Conservation (phyloP, 2,113 vertebrate species). For the Microcebus lehilahytsara region DNA sequence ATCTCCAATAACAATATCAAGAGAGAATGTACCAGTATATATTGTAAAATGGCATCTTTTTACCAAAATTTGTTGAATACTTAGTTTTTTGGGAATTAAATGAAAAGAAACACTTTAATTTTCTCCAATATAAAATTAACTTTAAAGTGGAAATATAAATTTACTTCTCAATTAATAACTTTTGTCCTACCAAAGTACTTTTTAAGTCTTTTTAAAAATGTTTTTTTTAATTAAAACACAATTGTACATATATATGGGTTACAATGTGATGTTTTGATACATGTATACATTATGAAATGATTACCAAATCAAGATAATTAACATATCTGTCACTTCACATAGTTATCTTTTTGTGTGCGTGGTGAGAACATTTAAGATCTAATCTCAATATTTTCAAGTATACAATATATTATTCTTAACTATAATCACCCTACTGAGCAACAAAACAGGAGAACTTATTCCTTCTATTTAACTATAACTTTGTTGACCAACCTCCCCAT, state of each 20-base stretch:
- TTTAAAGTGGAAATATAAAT: background rate
- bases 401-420: background rate
- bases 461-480: background rate
- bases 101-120: background rate
- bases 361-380: background rate
- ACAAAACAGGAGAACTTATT: background rate
- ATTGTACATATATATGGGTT: too few relatives aligned
- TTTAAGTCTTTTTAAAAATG: too few relatives aligned
- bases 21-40: background rate
- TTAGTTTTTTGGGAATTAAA: background rate
- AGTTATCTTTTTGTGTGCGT: background rate
- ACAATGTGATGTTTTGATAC: too few relatives aligned
- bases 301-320: background rate
- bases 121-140: background rate
- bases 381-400: background rate
- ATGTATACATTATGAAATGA: too few relatives aligned
- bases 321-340: background rate
- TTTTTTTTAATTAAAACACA: too few relatives aligned
- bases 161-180: background rate
- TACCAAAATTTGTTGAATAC: background rate
- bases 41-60: background rate
- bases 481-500: background rate
- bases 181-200: background rate
- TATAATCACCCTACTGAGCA: background rate
- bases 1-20: background rate